Conservation (phyloP, 2,797 vertebrate genomes). For the Cephalopachus bancanus region DNA sequence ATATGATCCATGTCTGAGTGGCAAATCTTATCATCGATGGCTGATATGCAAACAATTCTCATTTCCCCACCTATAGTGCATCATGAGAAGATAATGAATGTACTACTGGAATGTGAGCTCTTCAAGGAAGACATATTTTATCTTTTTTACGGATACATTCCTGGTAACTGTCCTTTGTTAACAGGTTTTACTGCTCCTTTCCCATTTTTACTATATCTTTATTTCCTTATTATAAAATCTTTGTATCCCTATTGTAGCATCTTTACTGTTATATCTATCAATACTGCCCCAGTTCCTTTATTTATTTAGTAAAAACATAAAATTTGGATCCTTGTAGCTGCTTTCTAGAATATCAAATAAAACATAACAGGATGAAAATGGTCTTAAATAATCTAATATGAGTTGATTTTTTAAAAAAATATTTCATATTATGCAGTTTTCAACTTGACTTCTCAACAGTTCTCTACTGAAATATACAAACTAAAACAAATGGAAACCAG, state of each 20-base stretch:
- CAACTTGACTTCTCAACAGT: not conserved
- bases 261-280: not conserved
- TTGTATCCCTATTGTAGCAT: not conserved
- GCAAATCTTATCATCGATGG: not conserved
- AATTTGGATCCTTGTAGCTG: not conserved
- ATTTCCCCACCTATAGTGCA: not conserved
- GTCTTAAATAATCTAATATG: not conserved
- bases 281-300: not conserved
- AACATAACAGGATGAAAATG: not conserved
- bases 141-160: not conserved
- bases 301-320: not conserved
- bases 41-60: not conserved
- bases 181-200: not conserved
- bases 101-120: not conserved
- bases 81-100: not conserved
- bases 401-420: not conserved
- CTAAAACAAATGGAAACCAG: not conserved
- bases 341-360: not conserved
- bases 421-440: not conserved
- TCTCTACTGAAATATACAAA: not conserved
- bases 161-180: constrained; percentile 18
- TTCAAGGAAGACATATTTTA: not conserved
- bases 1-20: not conserved
- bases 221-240: not conserved
- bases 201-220: not conserved